These are phyloP conservation scores for Thecocarcelia acutangulata DNA, from an alignment of 2,888 invertebrate genomes.

Conservation along the genomic window DNA sequence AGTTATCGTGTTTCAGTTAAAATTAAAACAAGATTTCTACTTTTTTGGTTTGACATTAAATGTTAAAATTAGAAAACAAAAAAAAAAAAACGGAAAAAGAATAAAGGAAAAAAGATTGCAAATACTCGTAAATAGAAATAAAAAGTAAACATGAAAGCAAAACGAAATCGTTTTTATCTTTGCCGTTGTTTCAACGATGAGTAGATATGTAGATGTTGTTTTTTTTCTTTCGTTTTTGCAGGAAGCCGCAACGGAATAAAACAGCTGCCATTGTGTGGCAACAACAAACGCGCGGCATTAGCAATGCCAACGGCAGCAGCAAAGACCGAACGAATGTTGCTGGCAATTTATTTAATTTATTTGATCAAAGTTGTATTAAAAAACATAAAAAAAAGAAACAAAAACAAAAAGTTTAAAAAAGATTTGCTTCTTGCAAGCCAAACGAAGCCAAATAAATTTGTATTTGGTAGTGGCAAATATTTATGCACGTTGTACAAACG, in stretches of 20 bases:
- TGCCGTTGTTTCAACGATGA: slow-evolving; percentile 55
- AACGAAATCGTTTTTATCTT: slow-evolving; percentile 45
- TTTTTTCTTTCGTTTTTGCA: slow-evolving; percentile 34
- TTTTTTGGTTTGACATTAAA: slow-evolving; percentile 50
- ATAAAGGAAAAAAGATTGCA: slow-evolving; percentile 25
- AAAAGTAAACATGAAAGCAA: slow-evolving; percentile 14
- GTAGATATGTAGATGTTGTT: slow-evolving; percentile 48
- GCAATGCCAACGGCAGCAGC: slow-evolving; percentile 44
- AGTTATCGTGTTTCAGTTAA: slow-evolving; percentile 13
- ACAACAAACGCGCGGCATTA: slow-evolving; percentile 26
- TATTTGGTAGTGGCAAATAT: slow-evolving; percentile 44
- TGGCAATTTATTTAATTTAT: slow-evolving; percentile 69
- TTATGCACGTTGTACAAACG: too few species aligned
- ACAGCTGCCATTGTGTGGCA: slow-evolving; percentile 60
- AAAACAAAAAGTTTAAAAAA: slow-evolving; percentile 3
- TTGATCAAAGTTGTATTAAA: slow-evolving; percentile 62
- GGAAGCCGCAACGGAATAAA: slow-evolving; percentile 62
- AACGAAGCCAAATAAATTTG: slow-evolving; percentile 48
- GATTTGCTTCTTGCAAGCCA: slow-evolving; percentile 33
- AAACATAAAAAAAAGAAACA: slow-evolving; percentile 12
- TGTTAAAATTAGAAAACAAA: slow-evolving; percentile 37
- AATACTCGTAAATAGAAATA: slow-evolving; percentile 26
- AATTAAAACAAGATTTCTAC: slow-evolving; percentile 3
- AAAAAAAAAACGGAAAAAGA: neutral
- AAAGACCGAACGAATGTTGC: slow-evolving; percentile 54